Base-by-base conservation (phyloP, 2,113 vertebrate species). In the Poecile atricapillus region DNA sequence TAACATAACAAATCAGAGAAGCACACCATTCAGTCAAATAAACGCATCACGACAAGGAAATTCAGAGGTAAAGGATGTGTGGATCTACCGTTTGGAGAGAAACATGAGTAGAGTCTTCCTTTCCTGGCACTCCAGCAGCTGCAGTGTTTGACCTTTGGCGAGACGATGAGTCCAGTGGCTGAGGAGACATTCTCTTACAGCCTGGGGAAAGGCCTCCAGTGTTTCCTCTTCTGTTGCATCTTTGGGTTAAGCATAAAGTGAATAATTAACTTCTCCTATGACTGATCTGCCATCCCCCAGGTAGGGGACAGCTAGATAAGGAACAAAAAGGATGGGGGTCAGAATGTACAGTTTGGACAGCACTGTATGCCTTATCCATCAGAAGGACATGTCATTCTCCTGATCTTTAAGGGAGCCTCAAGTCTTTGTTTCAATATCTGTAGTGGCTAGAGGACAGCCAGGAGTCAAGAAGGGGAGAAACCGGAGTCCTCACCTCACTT, bases 1-100 rank as follows among this genome's bases (percentile, higher is more conserved):
- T 95, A 97, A 96, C 93, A 91, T 65, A 89, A 95, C 94, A 96
- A 95, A 96, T 63, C 93, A 89, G 65, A 93, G 92, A 89, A 87
- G 94, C 90, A 91, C 93, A 96, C 81, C 95, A 82, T 81, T 52
- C 81, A 91, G 74, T 80, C 68, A 92, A 89, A 90, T 93, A 94
- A 96, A 95, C 75, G 81, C 87, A 63, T 87, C 77, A 20, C 9
- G 85, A 83, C 83, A 80, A 89, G 86, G 80, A 95, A 83, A 94
- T 86, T 92, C 94, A 76, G 79, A 94, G 90, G 93, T 93, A 89
- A 71, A 49, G 77, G 83, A 65, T 53, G 58, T 15, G n/a, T 62
- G 30, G 43, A 33, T 81, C 47, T 68, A 49, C 24, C 31, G 25
- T 50, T 59, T 49, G 68, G 68, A 75, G 71, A 37, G 94, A 92